A percentile compares a stretch with the other conserved stretches of the same genome.
Conservation (phyloP, 1,140 invertebrate species). For the Penaeus vannamei region DNA sequence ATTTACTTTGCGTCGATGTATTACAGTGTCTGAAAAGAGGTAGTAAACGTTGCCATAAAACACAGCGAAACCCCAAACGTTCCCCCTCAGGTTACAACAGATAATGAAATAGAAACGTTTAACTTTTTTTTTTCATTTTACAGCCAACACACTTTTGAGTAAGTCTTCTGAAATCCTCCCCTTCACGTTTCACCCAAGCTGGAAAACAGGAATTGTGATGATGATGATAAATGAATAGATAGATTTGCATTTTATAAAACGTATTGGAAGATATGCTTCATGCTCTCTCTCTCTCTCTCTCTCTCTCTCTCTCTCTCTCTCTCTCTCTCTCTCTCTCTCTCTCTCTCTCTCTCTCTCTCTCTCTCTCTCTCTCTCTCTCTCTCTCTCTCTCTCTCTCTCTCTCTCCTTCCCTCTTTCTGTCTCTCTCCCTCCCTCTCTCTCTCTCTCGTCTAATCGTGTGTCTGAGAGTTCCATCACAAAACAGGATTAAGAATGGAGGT, state of each 20-base stretch:
- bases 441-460: not conserved
- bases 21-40: no score
- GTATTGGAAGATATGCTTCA: no score
- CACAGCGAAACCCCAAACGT: no score
- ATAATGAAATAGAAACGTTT: not conserved
- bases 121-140: not conserved
- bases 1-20: no score
- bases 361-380: not conserved
- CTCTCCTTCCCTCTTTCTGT: not conserved
- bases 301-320: not conserved
- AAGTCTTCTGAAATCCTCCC: not conserved
- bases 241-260: not conserved
- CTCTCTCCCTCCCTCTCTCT: not conserved
- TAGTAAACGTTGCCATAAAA: no score
- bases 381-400: not conserved
- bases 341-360: not conserved
- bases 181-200: not conserved
- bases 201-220: not conserved
- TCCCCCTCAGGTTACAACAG: no score
- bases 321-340: not conserved
- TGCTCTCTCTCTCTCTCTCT: constrained; percentile 8
- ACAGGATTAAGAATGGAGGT: not conserved
- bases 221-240: not conserved
- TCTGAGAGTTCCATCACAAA: not conserved
- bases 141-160: not conserved